phyloP scores from a whole-genome alignment of 2,888 invertebrate genomes.

The Dysmachus trigonus region DNA sequence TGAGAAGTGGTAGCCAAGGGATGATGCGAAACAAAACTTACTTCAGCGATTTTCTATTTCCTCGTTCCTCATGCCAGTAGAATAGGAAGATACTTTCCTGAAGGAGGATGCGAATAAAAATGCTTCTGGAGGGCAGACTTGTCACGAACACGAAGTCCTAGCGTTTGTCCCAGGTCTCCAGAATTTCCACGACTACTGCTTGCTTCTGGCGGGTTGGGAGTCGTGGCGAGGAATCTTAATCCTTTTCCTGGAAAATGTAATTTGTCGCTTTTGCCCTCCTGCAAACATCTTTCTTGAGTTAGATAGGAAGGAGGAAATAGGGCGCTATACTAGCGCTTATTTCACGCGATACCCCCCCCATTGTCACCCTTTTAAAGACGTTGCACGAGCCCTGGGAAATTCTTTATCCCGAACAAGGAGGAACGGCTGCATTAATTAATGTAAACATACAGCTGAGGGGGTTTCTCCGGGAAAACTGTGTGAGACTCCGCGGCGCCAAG shows the following conservation, averaged over 20 bases:
- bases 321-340: neutral
- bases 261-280: conserved; percentile 9
- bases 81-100: neutral
- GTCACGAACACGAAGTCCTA: conserved; percentile 35
- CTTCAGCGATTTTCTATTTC: conserved; percentile 36
- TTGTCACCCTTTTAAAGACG: neutral
- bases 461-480: neutral
- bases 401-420: neutral
- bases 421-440: conserved; percentile 27
- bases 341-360: neutral
- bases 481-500: neutral
- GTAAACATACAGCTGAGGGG: neutral
- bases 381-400: neutral
- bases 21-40: neutral
- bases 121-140: conserved; percentile 27
- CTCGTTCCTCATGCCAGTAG: no score
- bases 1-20: neutral
- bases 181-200: neutral
- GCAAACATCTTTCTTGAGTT: conserved; percentile 10
- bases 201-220: neutral
- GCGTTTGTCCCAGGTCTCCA: neutral
- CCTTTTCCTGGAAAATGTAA: conserved; percentile 11
- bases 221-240: conserved; percentile 21
- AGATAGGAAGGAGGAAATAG: neutral
- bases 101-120: conserved; percentile 1